Percentiles rank a stretch among this genome's conserved stretches.
Evolutionary conservation across 1,140 invertebrate species (phyloP).

Genomic region (Meloidogyne exigua): DNA sequence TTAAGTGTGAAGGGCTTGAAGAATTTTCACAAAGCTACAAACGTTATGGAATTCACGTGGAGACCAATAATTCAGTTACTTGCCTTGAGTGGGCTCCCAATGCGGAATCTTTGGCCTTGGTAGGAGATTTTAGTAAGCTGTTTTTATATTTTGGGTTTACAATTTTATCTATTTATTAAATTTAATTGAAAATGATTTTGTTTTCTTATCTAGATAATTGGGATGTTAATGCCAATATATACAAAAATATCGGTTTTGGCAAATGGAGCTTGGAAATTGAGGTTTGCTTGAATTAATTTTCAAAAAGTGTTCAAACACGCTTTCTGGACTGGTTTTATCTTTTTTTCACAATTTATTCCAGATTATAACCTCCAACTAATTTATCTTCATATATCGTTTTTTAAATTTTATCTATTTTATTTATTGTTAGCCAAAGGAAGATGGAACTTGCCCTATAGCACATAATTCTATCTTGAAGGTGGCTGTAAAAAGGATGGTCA

Average conservation of each 20-base stretch:
- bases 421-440: conserved; percentile 75
- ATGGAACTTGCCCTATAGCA: conserved; percentile 79
- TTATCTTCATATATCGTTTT: no score
- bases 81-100: conserved; percentile 93
- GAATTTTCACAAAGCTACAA: conserved; percentile 82
- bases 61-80: conserved; percentile 77
- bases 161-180: conserved; percentile 22
- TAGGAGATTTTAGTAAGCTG: conserved; percentile 90
- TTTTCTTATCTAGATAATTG: conserved; percentile 75
- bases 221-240: conserved; percentile 79
- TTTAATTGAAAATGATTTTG: conserved; percentile 31
- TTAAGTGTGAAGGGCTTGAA: conserved; percentile 71
- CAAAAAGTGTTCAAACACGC: no score
- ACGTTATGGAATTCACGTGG: conserved; percentile 81
- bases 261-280: conserved; percentile 81
- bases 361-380: no score
- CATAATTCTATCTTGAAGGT: conserved; percentile 86
- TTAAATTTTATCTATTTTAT: conserved; percentile 45
- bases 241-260: conserved; percentile 81
- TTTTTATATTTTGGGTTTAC: conserved; percentile 35
- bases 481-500: conserved; percentile 75
- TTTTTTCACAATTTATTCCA: no score
- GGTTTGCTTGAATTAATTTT: background rate
- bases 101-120: conserved; percentile 80
- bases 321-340: no score